Evolutionary conservation across 2,888 invertebrate species (phyloP).

Genomic region (Julus scandinavius): DNA sequence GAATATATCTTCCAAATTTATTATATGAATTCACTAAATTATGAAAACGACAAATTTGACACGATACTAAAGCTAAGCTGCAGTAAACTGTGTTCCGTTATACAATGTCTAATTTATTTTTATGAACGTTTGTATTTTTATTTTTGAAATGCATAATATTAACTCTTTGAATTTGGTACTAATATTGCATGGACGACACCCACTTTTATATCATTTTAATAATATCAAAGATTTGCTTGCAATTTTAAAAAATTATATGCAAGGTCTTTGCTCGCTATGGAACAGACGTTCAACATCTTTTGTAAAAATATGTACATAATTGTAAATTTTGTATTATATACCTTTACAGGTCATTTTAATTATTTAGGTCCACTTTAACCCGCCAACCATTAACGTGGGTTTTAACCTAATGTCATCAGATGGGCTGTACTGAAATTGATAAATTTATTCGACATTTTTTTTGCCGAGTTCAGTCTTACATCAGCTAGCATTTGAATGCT

Average conservation of each 20-base stretch:
- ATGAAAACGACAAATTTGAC: background rate
- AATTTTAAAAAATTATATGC: background rate
- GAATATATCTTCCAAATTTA: background rate
- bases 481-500: background rate
- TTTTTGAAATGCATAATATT: background rate
- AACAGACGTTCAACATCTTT: background rate
- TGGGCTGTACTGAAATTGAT: background rate
- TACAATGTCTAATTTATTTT: slow-evolving; percentile 7
- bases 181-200: background rate
- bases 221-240: background rate
- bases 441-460: background rate
- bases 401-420: background rate
- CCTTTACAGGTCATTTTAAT: background rate
- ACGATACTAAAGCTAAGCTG: background rate
- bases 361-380: background rate
- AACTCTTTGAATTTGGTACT: background rate
- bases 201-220: background rate
- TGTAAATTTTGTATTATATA: background rate
- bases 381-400: background rate
- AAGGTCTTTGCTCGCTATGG: background rate
- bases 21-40: background rate
- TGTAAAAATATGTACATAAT: slow-evolving; percentile 3
- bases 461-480: background rate
- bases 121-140: background rate
- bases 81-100: background rate